Conservation (phyloP, 1,140 invertebrate genomes). For the Drosophila pachea region DNA sequence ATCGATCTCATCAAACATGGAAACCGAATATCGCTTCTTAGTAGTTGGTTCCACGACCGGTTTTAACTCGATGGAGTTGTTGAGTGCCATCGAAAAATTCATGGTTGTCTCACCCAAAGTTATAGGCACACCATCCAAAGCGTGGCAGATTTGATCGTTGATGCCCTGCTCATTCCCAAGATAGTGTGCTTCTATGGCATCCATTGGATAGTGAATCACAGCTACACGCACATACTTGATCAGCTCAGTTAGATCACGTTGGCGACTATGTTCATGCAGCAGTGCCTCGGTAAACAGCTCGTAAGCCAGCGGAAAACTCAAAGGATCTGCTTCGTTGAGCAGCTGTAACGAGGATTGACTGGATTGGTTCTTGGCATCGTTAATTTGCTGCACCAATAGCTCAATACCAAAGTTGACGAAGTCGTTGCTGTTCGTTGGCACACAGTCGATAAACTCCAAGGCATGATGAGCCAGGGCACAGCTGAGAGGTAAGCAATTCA, state of each 20-base stretch:
- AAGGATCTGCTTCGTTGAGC: constrained; percentile 58
- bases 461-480: constrained; percentile 67
- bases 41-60: constrained; percentile 3
- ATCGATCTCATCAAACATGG: constrained; percentile 72
- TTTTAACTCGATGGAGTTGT: constrained; percentile 53
- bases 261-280: constrained; percentile 32
- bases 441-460: constrained; percentile 60
- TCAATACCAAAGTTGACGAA: constrained; percentile 67
- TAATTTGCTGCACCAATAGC: constrained; percentile 70
- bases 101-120: constrained; percentile 55
- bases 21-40: constrained; percentile 68
- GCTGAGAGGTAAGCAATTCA: constrained; percentile 62
- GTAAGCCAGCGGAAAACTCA: constrained; percentile 67
- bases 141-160: constrained; percentile 63
- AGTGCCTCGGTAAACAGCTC: constrained; percentile 57
- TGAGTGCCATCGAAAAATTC: constrained; percentile 62
- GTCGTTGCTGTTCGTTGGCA: constrained; percentile 43
- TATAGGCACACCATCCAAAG: constrained; percentile 49
- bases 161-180: constrained; percentile 40
- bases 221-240: constrained; percentile 64
- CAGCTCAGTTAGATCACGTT: constrained; percentile 56
- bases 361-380: constrained; percentile 39
- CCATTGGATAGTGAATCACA: constrained; percentile 49
- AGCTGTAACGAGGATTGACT: constrained; percentile 30
- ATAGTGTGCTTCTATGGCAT: constrained; percentile 58